Base-by-base conservation (phyloP, 1,140 invertebrate genomes). In the Drosophila suzukii region DNA sequence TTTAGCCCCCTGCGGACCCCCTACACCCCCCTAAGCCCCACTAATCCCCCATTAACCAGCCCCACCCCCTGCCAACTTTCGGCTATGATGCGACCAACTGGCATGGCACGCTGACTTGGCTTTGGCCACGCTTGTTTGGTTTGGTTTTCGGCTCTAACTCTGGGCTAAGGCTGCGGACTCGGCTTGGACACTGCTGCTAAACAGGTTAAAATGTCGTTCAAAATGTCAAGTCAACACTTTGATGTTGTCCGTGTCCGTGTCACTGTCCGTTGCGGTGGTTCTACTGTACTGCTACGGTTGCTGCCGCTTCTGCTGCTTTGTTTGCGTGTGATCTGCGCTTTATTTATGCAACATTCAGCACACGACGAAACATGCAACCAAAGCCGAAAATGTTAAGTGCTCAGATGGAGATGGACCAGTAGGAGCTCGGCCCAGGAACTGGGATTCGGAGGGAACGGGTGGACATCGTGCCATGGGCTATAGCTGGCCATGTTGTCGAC, bases 171-270 rank as follows among this genome's bases (percentile, higher is more conserved):
- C 49, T 34, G 50, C 55, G 38, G 66, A 58, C 62, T 50, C 30
- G 20, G 75, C 58, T 61, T 51, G 51, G 84, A 75, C 74, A 77
- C 81, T 67, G 68, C 80, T 79, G 70, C 84, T 89, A 89, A 89
- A 89, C 84, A 89, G 84, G 84, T 89, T 89, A 89, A 89, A 89
- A 89, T 89, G 80, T 89, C 84, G 84, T 89, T 89, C 84, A 89
- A 89, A 89, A 89, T 89, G 84, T 89, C 84, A 89, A 89, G 84
- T 89, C 84, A 89, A 89, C 84, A 89, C 84, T 89, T 89, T 89
- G 84, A 89, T 90, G 84, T 89, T 83, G 84, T 89, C 84, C 84
- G 84, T 88, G 49, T 81, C 67, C 58, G 54, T 80, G 77, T 80
- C 54, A 38, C 41, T 66, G 67, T 61, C 55, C 56, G 43, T 67